Percentiles rank a stretch among this genome's conserved stretches.
These are phyloP conservation scores for human (Homo sapiens) DNA, from an alignment of 2,113 vertebrate genomes.

Conservation along the genomic window DNA sequence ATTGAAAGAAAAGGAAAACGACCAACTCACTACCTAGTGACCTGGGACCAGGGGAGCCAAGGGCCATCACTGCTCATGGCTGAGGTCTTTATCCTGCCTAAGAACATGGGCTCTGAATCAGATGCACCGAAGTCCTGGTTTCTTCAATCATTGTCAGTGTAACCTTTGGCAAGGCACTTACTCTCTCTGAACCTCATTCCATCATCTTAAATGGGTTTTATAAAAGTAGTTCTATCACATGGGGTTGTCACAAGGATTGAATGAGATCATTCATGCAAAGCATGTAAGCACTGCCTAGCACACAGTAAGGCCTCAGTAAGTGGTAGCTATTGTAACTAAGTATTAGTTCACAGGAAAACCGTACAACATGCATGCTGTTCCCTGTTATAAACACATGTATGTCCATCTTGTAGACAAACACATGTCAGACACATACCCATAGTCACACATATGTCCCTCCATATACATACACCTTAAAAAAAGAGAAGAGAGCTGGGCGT, in stretches of 20 bases:
- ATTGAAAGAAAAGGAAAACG: slow-evolving; percentile 51
- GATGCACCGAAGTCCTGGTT: neutral
- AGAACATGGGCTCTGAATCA: neutral
- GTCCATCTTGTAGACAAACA: neutral
- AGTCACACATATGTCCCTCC: neutral
- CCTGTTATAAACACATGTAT: neutral
- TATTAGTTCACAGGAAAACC: neutral
- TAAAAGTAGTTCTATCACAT: neutral
- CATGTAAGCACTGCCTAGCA: neutral
- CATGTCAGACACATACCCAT: neutral
- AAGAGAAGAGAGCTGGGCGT: neutral
- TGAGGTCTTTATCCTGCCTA: slow-evolving; percentile 19
- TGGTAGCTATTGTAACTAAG: neutral
- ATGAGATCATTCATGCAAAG: neutral
- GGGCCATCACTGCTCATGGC: neutral
- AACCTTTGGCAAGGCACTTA: neutral
- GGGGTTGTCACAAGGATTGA: neutral
- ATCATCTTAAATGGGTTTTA: neutral
- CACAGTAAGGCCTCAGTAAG: slow-evolving; percentile 17
- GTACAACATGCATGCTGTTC: neutral
- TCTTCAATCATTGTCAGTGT: slow-evolving; percentile 27
- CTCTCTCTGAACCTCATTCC: neutral
- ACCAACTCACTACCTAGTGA: neutral
- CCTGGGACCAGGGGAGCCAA: slow-evolving; percentile 18
- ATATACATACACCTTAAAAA: neutral